A percentile compares a stretch with the other conserved stretches of the same genome.
These are phyloP conservation scores for Drosophila bipectinata DNA, from an alignment of 1,140 invertebrate species.

Conservation along the genomic window DNA sequence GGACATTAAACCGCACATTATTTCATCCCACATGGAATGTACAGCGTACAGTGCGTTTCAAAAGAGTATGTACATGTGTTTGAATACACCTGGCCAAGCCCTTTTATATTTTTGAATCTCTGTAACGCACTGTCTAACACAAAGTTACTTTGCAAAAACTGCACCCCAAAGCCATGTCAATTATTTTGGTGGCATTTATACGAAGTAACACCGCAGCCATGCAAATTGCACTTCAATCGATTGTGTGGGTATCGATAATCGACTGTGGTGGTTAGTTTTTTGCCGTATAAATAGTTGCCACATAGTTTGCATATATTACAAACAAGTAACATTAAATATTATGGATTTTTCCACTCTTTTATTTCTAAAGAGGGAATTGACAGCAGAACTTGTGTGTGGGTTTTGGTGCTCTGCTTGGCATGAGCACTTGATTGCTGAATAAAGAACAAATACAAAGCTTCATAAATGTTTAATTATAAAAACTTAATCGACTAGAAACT, in stretches of 20 bases:
- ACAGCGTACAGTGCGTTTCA: not conserved
- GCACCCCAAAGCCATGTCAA: constrained; percentile 49
- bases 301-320: constrained; percentile 65
- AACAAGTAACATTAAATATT: constrained; percentile 47
- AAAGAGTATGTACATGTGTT: not conserved
- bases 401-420: constrained; percentile 32
- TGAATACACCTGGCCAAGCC: not conserved
- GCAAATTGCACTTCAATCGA: constrained; percentile 52
- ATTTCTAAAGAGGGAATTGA: constrained; percentile 19
- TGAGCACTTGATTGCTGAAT: constrained; percentile 37
- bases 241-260: constrained; percentile 68
- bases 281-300: constrained; percentile 39
- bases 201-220: constrained; percentile 55
- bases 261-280: constrained; percentile 34
- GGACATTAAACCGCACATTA: constrained; percentile 8
- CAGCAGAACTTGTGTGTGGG: constrained; percentile 39
- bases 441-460: constrained; percentile 24
- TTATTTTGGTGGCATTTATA: constrained; percentile 55
- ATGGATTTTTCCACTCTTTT: constrained; percentile 42
- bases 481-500: constrained; percentile 30
- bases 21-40: not conserved
- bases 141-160: constrained; percentile 17
- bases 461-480: constrained; percentile 9
- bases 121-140: not conserved
- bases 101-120: not conserved